Base-by-base conservation (phyloP, 2,888 invertebrate genomes). In the Nymphalis c-album region DNA sequence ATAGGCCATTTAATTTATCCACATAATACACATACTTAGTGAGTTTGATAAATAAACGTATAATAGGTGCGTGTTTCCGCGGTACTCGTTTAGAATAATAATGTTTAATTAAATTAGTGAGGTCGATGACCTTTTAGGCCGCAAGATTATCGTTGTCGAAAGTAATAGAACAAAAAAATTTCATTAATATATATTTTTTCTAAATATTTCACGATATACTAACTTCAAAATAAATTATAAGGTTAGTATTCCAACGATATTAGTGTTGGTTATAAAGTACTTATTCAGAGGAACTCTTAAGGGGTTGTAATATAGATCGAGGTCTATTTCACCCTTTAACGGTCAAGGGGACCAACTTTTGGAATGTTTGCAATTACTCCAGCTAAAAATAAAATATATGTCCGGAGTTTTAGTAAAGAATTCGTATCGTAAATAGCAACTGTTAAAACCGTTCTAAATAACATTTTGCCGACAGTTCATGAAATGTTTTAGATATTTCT, bases 331-430 rank as follows among this genome's bases (percentile, higher is more conserved):
- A 81, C 82, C 84, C 81, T 67, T 77, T 75, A 71, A 75, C 76
- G 75, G 77, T 75, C 79, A 75, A 73, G 64, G 71, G 72, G 74
- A 64, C 76, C 70, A 75, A 76, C 76, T 79, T 78, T 70, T 77
- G 82, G 85, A 88, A 87, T 87, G 82, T 79, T 72, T 75, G 77
- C 78, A 84, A 86, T 85, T 85, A 85, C 80, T 78, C 77, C 69
- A 78, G 78, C 78, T 77, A 81, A 84, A 84, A 82, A 80, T 81
- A 76, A 77, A 65, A 70, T 70, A 63, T 63, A 84, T 80, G 81
- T 74, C 64, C 67, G 74, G 78, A 81, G 78, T 80, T 80, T 76
- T 62, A 69, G 68, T 73, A 75, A 77, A 76, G 75, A 76, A 75
- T 77, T 71, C 45, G 47, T 57, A 66, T 69, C 68, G 72, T 67